Evolutionary conservation across 2,797 vertebrate species (phyloP).

Genomic region (Rhynchonycteris naso): DNA sequence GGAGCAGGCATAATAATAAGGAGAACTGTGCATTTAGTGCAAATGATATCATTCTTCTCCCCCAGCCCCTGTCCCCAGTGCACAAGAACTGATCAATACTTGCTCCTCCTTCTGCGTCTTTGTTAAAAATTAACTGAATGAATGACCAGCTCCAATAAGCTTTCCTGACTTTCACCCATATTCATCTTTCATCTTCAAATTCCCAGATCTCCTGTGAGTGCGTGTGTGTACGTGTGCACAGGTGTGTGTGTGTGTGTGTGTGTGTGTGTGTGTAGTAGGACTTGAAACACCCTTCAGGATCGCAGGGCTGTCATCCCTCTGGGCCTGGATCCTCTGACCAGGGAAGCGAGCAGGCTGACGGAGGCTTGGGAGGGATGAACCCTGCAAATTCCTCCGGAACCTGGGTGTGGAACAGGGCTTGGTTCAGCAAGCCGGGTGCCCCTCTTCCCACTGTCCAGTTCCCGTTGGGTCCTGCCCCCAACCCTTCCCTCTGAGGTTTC

Average conservation of each 20-base stretch:
- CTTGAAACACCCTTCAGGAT: not conserved
- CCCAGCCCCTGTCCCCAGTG: no score
- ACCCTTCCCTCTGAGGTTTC: not conserved
- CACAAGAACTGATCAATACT: not conserved
- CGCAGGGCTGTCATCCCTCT: not conserved
- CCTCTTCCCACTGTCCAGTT: not conserved
- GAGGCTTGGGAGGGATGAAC: no score
- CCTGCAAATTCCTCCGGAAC: fast-evolving
- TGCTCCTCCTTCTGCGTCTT: not conserved
- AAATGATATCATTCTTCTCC: not conserved
- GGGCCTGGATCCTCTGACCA: not conserved
- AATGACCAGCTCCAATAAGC: not conserved
- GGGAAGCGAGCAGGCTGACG: not conserved
- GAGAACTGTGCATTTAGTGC: not conserved
- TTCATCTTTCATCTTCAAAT: not conserved
- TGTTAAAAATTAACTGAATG: not conserved
- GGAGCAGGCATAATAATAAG: not conserved
- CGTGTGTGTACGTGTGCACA: not conserved
- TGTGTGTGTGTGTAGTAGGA: not conserved
- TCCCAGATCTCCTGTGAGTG: not conserved
- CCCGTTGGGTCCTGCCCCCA: not conserved
- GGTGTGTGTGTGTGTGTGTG: no score
- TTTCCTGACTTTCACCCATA: not conserved
- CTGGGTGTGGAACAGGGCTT: fast-evolving
- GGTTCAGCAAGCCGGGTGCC: not conserved